A percentile compares a stretch with the other conserved stretches of the same genome.
These are phyloP conservation scores for Amblyopsis hoosieri DNA, from an alignment of 2,797 vertebrate species.

Conservation along the genomic window DNA sequence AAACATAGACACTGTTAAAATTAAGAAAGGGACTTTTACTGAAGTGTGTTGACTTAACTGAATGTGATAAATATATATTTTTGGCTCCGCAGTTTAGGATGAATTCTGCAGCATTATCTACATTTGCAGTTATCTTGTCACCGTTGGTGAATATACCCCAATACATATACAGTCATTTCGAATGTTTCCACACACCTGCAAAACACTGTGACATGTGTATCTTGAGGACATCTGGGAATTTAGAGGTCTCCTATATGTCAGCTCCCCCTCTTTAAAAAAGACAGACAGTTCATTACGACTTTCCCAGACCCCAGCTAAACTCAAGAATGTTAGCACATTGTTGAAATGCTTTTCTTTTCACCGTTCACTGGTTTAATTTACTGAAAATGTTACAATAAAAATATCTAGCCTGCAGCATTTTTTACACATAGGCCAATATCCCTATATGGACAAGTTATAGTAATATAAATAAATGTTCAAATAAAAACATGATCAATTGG, in stretches of 20 bases:
- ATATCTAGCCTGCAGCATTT: neutral
- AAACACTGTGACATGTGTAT: slow-evolving; percentile 83
- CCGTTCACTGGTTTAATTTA: slow-evolving; percentile 54
- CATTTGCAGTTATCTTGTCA: too few species aligned
- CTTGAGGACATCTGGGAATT: slow-evolving; percentile 96
- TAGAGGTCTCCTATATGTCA: slow-evolving; percentile 86
- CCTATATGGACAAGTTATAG: slow-evolving; percentile 9
- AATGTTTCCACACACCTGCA: slow-evolving; percentile 82
- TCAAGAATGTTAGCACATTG: slow-evolving; percentile 49
- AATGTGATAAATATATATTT: too few species aligned
- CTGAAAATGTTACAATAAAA: slow-evolving; percentile 51
- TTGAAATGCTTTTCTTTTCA: slow-evolving; percentile 67
- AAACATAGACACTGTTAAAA: too few species aligned
- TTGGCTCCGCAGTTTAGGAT: too few species aligned
- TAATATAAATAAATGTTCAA: slow-evolving; percentile 41
- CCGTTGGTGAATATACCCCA: too few species aligned
- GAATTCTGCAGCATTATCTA: too few species aligned
- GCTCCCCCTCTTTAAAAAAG: slow-evolving; percentile 91
- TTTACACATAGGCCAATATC: too few species aligned
- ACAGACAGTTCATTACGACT: slow-evolving; percentile 80
- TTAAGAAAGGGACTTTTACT: too few species aligned
- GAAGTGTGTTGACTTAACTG: too few species aligned
- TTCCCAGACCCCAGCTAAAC: slow-evolving; percentile 76
- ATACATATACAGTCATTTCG: neutral
- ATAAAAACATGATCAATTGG: neutral